Evolutionary conservation across 1,140 invertebrate genomes (phyloP).

Genomic region (Rhysida immarginata): DNA sequence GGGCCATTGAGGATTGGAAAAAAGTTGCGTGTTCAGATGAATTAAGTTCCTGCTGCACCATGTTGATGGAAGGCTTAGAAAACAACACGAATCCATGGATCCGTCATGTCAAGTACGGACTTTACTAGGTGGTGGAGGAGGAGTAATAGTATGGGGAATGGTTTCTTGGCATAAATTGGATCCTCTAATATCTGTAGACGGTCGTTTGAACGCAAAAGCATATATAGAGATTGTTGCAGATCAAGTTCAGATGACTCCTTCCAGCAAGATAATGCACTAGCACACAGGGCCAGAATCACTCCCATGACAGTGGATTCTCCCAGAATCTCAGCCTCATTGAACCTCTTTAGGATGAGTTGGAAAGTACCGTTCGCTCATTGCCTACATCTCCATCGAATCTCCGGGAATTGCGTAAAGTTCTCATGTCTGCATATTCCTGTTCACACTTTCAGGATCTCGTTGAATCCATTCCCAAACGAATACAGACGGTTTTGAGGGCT

Average conservation of each 20-base stretch:
- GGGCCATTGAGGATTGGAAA: not conserved
- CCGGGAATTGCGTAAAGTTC: not conserved
- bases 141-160: no score
- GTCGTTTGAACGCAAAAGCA: not conserved
- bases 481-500: not conserved
- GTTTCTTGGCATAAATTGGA: not conserved
- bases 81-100: not conserved
- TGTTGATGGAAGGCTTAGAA: not conserved
- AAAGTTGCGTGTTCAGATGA: not conserved
- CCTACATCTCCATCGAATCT: not conserved
- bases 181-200: not conserved
- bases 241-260: not conserved
- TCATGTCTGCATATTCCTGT: not conserved
- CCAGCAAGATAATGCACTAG: not conserved
- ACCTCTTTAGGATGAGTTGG: not conserved
- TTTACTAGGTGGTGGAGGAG: not conserved
- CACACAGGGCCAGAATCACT: not conserved
- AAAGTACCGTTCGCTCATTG: not conserved
- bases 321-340: not conserved
- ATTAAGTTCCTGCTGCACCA: not conserved
- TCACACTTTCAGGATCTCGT: not conserved
- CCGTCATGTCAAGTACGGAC: not conserved
- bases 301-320: not conserved
- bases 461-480: not conserved
- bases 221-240: not conserved